Conservation (phyloP, 1,140 invertebrate species). For the Telenomus remus region DNA sequence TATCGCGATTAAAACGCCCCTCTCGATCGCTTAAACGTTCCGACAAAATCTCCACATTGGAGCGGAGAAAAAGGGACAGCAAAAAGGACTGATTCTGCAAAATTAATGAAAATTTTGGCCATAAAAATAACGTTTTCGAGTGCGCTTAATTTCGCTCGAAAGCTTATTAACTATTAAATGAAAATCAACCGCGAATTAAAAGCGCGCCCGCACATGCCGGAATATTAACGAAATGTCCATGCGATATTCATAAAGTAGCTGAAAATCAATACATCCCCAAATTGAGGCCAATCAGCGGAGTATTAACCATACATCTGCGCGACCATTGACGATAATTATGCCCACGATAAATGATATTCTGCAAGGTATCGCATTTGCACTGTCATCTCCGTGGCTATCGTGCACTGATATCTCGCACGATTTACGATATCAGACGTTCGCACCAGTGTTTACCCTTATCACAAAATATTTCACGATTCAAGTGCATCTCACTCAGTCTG, state of each 20-base stretch:
- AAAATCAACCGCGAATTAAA: no score
- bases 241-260: conserved; percentile 28
- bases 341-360: conserved; percentile 17
- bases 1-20: not conserved
- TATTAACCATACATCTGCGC: conserved; percentile 25
- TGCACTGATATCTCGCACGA: conserved; percentile 3
- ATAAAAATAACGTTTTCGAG: no score
- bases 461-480: not conserved
- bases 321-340: conserved; percentile 18
- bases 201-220: no score
- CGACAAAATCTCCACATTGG: not conserved
- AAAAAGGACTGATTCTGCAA: not conserved
- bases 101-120: no score
- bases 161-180: no score
- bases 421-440: conserved; percentile 3
- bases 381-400: conserved; percentile 7
- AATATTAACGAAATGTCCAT: not conserved
- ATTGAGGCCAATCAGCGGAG: conserved; percentile 19
- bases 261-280: conserved; percentile 22
- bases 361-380: conserved; percentile 4
- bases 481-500: not conserved
- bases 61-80: not conserved
- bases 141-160: no score
- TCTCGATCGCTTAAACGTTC: not conserved
- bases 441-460: no score